A percentile compares a stretch with the other conserved stretches of the same genome.
These are phyloP conservation scores for Daktulosphaira vitifoliae DNA, from an alignment of 1,140 invertebrate genomes.

Conservation along the genomic window DNA sequence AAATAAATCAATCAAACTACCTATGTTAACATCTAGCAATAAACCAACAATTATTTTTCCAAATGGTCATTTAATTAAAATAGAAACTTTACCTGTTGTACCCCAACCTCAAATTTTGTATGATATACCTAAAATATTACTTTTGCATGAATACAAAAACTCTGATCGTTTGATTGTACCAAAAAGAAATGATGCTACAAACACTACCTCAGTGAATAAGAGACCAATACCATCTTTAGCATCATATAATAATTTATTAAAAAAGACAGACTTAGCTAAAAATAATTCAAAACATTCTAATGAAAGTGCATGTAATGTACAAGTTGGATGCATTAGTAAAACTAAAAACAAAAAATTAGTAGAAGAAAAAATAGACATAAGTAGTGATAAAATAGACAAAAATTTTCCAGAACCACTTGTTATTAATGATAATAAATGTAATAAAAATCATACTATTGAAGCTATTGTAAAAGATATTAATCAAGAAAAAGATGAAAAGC, in stretches of 20 bases:
- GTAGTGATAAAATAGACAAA: conserved; percentile 23
- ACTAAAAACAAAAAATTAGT: conserved; percentile 35
- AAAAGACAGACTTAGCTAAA: conserved; percentile 37
- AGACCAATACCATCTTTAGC: conserved; percentile 33
- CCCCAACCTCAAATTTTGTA: conserved; percentile 23
- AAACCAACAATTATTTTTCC: conserved; percentile 27
- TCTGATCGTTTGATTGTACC: conserved; percentile 28
- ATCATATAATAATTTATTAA: conserved; percentile 30
- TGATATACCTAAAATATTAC: conserved; percentile 18
- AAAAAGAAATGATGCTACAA: conserved; percentile 26
- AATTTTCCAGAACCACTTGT: not conserved
- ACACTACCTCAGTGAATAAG: conserved; percentile 31
- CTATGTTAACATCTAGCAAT: conserved; percentile 1
- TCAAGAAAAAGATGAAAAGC: conserved; percentile 26
- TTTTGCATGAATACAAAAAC: conserved; percentile 11
- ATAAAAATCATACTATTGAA: conserved; percentile 20
- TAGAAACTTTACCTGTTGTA: conserved; percentile 21
- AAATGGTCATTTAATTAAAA: conserved; percentile 26
- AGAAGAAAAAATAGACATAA: conserved; percentile 33
- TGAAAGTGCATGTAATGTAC: conserved; percentile 31
- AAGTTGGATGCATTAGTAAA: too few relatives aligned
- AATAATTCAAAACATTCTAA: conserved; percentile 29
- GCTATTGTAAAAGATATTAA: conserved; percentile 22
- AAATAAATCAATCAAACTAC: conserved; percentile 15
- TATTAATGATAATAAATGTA: conserved; percentile 17